Evolutionary conservation across 1,140 invertebrate species (phyloP).

Genomic region (Sesamia nonagrioides): DNA sequence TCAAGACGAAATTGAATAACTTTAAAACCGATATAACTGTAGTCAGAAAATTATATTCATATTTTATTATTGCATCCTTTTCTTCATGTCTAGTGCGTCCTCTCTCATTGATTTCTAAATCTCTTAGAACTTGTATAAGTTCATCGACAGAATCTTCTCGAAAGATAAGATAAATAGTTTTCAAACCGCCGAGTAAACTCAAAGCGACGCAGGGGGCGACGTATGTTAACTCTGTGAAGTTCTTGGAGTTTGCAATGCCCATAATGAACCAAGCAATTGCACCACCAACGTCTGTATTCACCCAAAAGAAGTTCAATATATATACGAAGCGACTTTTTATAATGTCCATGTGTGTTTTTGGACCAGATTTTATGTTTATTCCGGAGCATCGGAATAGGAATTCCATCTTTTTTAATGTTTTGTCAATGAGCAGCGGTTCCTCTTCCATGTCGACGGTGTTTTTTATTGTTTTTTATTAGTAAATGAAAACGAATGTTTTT

Average conservation of each 20-base stretch:
- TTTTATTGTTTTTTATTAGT: background rate
- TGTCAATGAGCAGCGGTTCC: conserved; percentile 47
- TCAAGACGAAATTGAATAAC: conserved; percentile 28
- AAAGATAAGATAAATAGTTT: conserved; percentile 45
- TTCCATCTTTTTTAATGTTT: conserved; percentile 58
- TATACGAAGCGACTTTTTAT: conserved; percentile 48
- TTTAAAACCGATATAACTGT: conserved; percentile 47
- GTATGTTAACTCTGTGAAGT: conserved; percentile 57
- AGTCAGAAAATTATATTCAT: conserved; percentile 56
- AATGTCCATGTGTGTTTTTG: conserved; percentile 31
- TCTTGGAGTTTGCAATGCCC: conserved; percentile 45
- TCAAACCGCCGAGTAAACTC: conserved; percentile 47
- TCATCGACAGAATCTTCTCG: conserved; percentile 46
- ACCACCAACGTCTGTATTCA: conserved; percentile 53
- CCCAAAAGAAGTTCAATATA: conserved; percentile 58
- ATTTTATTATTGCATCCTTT: conserved; percentile 49
- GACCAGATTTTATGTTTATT: conserved; percentile 49
- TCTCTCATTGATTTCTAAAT: conserved; percentile 47
- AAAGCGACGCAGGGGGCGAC: conserved; percentile 56
- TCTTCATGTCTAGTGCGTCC: background rate
- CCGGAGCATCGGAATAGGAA: conserved; percentile 49
- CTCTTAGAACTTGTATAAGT: conserved; percentile 49
- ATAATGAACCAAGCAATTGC: conserved; percentile 51
- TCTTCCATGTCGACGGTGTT: conserved; percentile 15
- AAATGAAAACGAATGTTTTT: background rate